Percentiles rank a stretch among this genome's conserved stretches.
Evolutionary conservation across 2,888 invertebrate species (phyloP).

Genomic region (Exocentrus adspersus): DNA sequence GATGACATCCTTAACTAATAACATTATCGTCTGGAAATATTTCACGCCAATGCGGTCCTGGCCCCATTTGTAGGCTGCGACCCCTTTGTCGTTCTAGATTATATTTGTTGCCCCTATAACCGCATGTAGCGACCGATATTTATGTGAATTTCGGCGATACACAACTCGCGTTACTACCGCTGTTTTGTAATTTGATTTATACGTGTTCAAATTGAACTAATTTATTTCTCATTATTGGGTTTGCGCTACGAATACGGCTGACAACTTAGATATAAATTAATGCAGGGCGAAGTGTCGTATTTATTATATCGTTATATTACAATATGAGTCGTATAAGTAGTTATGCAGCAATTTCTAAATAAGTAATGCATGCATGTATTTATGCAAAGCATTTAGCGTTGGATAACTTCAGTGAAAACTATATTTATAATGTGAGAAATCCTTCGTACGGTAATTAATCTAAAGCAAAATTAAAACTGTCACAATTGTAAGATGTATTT

Average conservation of each 20-base stretch:
- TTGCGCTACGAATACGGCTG: conserved; percentile 45
- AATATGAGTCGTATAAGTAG: not conserved
- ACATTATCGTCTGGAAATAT: not conserved
- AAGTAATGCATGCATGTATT: not conserved
- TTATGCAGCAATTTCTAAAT: too few relatives aligned
- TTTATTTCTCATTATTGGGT: conserved; percentile 54
- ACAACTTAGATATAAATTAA: conserved; percentile 41
- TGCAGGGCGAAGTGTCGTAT: conserved; percentile 32
- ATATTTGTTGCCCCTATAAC: conserved; percentile 29
- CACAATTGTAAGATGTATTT: not conserved
- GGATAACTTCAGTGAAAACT: not conserved
- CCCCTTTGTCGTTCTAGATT: conserved; percentile 42
- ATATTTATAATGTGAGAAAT: not conserved
- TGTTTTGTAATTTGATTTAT: conserved; percentile 57
- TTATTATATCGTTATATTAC: conserved; percentile 22
- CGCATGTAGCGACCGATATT: conserved; percentile 37
- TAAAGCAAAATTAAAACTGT: not conserved
- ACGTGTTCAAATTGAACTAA: conserved; percentile 53
- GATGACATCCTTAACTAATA: too few relatives aligned
- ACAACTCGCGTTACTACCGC: conserved; percentile 35
- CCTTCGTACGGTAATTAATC: not conserved
- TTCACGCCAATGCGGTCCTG: conserved; percentile 9
- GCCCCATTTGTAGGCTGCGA: conserved; percentile 10
- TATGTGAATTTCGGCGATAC: conserved; percentile 41
- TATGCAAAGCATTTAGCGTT: conserved; percentile 8